Base-by-base conservation (phyloP, 2,888 invertebrate genomes). In the Microctonus aethiopoides region DNA sequence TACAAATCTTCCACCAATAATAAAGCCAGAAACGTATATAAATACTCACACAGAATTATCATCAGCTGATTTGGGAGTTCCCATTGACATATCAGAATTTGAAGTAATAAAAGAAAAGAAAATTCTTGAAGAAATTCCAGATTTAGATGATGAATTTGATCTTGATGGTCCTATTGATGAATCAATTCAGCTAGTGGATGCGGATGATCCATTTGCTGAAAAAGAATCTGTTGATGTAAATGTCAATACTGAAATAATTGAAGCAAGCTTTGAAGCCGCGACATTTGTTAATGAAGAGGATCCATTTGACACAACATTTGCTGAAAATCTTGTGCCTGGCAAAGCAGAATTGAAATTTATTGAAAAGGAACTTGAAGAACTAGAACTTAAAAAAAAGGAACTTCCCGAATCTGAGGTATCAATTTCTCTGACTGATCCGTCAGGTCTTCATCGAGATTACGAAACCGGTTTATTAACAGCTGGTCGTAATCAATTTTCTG, bases 231-330 rank as follows among this genome's bases (percentile, higher is more conserved):
- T 83, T 24, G 77, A 75, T 1, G 77, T 79, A 1, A 80, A 85
- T 57, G 83, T 81, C 41, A 78, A 81, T 20, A 67, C 78, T 5
- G 84, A 83, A 79, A 88, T 75, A 81, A 87, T 75, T 68, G 85
- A 82, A 67, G 82, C 79, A 13, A 83, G 80, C 74, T 84, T 83
- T 70, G 84, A 81, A 72, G 83, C 79, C 2, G 86, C 85, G 4
- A 84, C 82, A 7, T 85, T 82, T 74, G 90, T 89, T 74, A 89
- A 90, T 79, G 91, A 91, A 79, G 88, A 87, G 63, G 95, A 95
- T 89, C 95, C 95, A 0, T 95, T 95, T 80, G 95, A 95, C 81
- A 95, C 95, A 24, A 91, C 93, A 62, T 94, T 94, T 85, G 95
- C 93, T 0, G 93, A 93, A 68, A 92, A 92, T 78, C 90, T 95